Conservation (phyloP, 1,140 invertebrate genomes). For the Bombus pascuorum region DNA sequence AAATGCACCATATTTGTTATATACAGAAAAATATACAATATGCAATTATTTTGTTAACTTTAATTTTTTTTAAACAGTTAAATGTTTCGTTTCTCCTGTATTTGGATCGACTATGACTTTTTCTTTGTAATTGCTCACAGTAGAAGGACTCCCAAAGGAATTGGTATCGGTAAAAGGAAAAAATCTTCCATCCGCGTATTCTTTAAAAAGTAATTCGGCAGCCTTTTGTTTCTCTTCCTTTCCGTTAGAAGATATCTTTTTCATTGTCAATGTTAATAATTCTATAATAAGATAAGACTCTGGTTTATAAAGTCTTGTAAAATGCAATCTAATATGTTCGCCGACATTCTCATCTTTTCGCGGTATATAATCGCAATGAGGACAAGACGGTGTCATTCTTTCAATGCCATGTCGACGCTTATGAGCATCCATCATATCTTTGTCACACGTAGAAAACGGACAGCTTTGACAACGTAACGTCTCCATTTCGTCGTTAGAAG, state of each 20-base stretch:
- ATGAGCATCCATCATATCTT: slow-evolving; percentile 90
- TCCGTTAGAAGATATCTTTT: slow-evolving; percentile 73
- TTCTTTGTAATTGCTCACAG: slow-evolving; percentile 77
- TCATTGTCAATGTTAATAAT: slow-evolving; percentile 81
- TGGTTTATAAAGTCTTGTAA: slow-evolving; percentile 85
- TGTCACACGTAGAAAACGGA: slow-evolving; percentile 89
- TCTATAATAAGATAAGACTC: slow-evolving; percentile 85
- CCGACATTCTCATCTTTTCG: slow-evolving; percentile 89
- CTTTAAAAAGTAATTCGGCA: slow-evolving; percentile 75
- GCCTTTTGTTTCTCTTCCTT: slow-evolving; percentile 70
- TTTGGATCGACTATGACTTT: slow-evolving; percentile 84
- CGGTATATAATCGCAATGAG: slow-evolving; percentile 92
- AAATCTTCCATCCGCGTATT: slow-evolving; percentile 79
- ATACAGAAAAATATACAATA: slow-evolving; percentile 35
- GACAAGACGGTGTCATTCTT: slow-evolving; percentile 86
- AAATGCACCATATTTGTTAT: slow-evolving; percentile 29
- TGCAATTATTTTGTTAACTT: background rate
- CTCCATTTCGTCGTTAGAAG: slow-evolving; percentile 75
- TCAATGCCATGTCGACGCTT: slow-evolving; percentile 87
- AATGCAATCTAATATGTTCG: slow-evolving; percentile 92
- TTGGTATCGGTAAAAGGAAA: slow-evolving; percentile 60
- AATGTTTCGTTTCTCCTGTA: slow-evolving; percentile 82
- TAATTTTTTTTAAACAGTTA: slow-evolving; percentile 25
- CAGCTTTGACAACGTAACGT: slow-evolving; percentile 87
- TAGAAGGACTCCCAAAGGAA: slow-evolving; percentile 48